These are phyloP conservation scores for Antheraea mylitta DNA, from an alignment of 1,140 invertebrate species.

Conservation along the genomic window DNA sequence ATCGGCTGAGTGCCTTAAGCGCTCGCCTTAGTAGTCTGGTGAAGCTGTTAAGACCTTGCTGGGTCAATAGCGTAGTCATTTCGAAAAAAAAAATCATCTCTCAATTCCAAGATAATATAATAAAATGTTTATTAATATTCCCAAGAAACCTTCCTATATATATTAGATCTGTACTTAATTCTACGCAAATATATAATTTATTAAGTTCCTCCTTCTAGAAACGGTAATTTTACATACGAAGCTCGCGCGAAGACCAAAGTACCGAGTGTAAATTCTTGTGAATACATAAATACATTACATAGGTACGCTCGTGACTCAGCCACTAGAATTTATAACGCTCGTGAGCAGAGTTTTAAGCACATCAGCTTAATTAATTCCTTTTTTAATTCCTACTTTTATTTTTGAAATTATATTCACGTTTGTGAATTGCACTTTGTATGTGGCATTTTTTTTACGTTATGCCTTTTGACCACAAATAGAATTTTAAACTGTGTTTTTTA, in stretches of 20 bases:
- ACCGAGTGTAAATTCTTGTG: constrained; percentile 40
- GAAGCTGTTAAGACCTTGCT: no score
- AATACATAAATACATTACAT: constrained; percentile 40
- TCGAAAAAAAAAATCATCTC: not conserved
- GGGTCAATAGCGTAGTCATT: no score
- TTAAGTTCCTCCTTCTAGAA: constrained; percentile 1
- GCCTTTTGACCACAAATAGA: not conserved
- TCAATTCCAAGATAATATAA: not conserved
- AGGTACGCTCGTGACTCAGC: constrained; percentile 35
- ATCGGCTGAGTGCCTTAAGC: no score
- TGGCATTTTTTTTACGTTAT: constrained; percentile 11
- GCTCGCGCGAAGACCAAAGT: constrained; percentile 23
- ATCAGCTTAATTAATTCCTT: constrained; percentile 52
- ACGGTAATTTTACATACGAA: constrained; percentile 19
- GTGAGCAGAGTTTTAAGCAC: constrained; percentile 50
- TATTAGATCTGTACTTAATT: not conserved
- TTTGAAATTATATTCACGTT: constrained; percentile 34
- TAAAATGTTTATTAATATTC: not conserved
- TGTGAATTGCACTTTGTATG: constrained; percentile 4
- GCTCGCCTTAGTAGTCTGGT: no score
- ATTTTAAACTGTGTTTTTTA: no score
- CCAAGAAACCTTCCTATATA: not conserved
- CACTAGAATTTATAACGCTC: constrained; percentile 46
- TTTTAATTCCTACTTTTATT: constrained; percentile 40
- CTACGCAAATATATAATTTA: not conserved